Percentiles rank a stretch among this genome's conserved stretches.
Conservation (phyloP, 2,797 vertebrate species). For the Euthynnus affinis region DNA sequence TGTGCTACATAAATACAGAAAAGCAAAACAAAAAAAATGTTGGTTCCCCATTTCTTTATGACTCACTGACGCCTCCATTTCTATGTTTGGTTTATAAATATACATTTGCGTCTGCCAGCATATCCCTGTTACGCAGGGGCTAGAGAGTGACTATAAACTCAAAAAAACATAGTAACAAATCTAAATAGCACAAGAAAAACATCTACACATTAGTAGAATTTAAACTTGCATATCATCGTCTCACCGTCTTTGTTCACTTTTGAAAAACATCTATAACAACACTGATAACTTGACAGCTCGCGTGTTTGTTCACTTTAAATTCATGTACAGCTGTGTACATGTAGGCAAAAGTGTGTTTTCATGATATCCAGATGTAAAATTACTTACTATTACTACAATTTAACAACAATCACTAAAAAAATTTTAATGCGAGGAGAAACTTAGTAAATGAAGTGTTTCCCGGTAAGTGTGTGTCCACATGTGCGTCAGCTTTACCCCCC, state of each 20-base stretch:
- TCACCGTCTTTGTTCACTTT: too few species aligned
- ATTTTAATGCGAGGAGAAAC: neutral
- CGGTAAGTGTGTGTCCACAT: neutral
- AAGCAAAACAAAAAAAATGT: too few species aligned
- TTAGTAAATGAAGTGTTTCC: slow-evolving; percentile 9
- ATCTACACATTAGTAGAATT: too few species aligned
- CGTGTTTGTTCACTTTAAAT: too few species aligned
- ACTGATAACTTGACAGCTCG: too few species aligned
- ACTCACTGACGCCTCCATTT: slow-evolving; percentile 2
- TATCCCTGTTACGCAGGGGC: neutral
- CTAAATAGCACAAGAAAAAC: neutral
- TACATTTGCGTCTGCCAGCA: slow-evolving; percentile 30
- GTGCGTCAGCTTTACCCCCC: neutral
- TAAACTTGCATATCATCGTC: too few species aligned
- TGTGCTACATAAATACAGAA: too few species aligned
- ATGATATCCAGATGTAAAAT: too few species aligned
- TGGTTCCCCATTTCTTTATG: neutral
- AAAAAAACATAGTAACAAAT: slow-evolving; percentile 2
- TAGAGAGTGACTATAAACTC: neutral
- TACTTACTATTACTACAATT: too few species aligned
- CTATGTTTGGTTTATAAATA: slow-evolving; percentile 56
- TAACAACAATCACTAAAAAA: neutral
- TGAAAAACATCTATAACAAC: too few species aligned
- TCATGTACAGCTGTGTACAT: too few species aligned
- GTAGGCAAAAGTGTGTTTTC: too few species aligned